These are phyloP conservation scores for Eulithis prunata DNA, from an alignment of 2,888 invertebrate species.

Conservation along the genomic window DNA sequence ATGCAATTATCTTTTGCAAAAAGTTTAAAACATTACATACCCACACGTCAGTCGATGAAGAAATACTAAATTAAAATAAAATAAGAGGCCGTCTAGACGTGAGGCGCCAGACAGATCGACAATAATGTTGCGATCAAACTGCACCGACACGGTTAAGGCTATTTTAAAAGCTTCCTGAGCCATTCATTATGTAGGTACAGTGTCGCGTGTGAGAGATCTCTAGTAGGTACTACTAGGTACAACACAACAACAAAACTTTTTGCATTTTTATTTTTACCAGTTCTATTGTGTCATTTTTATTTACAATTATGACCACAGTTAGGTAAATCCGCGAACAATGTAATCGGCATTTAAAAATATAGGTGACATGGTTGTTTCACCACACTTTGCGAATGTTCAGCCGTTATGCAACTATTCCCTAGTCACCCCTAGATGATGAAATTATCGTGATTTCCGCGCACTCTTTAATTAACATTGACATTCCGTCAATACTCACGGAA, in stretches of 20 bases:
- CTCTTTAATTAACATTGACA: slow-evolving; percentile 15
- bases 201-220: slow-evolving; percentile 36
- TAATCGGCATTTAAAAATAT: slow-evolving; percentile 1
- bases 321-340: slow-evolving; percentile 3
- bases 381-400: neutral
- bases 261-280: slow-evolving; percentile 2
- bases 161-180: slow-evolving; percentile 63
- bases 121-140: slow-evolving; percentile 51
- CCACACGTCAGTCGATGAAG: slow-evolving; percentile 41
- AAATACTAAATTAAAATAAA: slow-evolving; percentile 54
- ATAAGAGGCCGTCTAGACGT: slow-evolving; percentile 55
- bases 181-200: slow-evolving; percentile 43
- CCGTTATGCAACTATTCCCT: neutral
- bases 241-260: slow-evolving; percentile 26
- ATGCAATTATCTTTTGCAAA: slow-evolving; percentile 38
- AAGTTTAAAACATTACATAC: slow-evolving; percentile 37
- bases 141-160: slow-evolving; percentile 52
- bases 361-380: neutral
- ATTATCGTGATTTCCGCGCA: slow-evolving; percentile 1
- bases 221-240: neutral
- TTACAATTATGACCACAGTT: neutral
- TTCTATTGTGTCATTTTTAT: neutral
- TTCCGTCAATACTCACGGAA: slow-evolving; percentile 17
- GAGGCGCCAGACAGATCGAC: slow-evolving; percentile 54
- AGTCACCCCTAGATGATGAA: neutral